Evolutionary conservation across 2,888 invertebrate species (phyloP).

Genomic region (Chaitophorus viminalis): DNA sequence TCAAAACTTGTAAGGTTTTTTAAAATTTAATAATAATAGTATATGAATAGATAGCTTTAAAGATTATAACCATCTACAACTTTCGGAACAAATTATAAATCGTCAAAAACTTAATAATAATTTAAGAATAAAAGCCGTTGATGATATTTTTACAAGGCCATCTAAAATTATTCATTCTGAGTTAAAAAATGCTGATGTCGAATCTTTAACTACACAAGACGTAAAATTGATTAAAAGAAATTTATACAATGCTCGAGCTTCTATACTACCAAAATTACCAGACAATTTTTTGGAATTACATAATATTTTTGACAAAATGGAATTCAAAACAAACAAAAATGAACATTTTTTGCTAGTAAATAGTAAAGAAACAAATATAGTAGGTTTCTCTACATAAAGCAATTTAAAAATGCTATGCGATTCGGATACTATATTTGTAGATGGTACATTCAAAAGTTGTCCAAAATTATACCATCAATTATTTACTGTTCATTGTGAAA

Average conservation of each 20-base stretch:
- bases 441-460: too few species aligned
- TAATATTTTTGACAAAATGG: slow-evolving; percentile 6
- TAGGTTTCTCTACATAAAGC: background rate
- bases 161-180: slow-evolving; percentile 20
- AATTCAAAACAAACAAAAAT: slow-evolving; percentile 25
- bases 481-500: too few species aligned
- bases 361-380: too few species aligned
- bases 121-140: slow-evolving; percentile 24
- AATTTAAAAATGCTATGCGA: slow-evolving; percentile 10
- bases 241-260: slow-evolving; percentile 9
- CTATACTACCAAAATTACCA: slow-evolving; percentile 1
- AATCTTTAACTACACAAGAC: slow-evolving; percentile 2
- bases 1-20: slow-evolving; percentile 21
- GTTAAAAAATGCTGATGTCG: slow-evolving; percentile 4
- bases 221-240: background rate
- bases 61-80: slow-evolving; percentile 3
- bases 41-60: slow-evolving; percentile 5
- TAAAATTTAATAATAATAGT: slow-evolving; percentile 21
- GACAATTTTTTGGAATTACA: too few species aligned
- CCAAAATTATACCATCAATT: background rate
- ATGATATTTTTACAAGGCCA: slow-evolving; percentile 28
- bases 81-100: background rate
- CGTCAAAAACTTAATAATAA: slow-evolving; percentile 16
- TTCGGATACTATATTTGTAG: slow-evolving; percentile 10
- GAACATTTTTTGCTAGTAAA: background rate